Conservation (phyloP, 2,113 vertebrate genomes). For the Desmodus rotundus region DNA sequence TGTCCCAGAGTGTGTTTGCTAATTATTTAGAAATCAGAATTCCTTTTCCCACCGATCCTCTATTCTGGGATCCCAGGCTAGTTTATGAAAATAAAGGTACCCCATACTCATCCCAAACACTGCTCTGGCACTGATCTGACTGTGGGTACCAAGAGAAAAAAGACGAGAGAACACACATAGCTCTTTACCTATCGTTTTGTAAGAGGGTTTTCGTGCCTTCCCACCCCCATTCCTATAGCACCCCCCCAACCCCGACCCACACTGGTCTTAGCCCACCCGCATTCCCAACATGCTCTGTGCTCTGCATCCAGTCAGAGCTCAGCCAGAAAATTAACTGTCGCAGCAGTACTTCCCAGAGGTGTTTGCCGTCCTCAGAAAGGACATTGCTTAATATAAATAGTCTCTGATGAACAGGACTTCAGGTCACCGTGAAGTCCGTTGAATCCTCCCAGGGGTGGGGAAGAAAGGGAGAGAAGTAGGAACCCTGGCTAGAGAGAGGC, state of each 20-base stretch:
- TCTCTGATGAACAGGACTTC: background rate
- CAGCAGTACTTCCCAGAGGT: background rate
- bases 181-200: background rate
- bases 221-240: background rate
- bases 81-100: background rate
- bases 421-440: background rate
- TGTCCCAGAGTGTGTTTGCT: background rate
- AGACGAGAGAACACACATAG: background rate
- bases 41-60: background rate
- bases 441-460: background rate
- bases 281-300: background rate
- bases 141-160: background rate
- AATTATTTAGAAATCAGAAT: background rate
- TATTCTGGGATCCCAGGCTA: background rate
- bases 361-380: background rate
- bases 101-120: background rate
- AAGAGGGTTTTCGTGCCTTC: background rate
- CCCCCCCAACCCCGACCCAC: background rate
- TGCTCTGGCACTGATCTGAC: background rate
- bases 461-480: background rate
- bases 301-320: background rate
- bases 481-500: background rate
- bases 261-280: background rate
- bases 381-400: background rate
- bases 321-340: background rate